A percentile compares a stretch with the other conserved stretches of the same genome.
Conservation (phyloP, 2,797 vertebrate genomes). For the Hippopotamyrus pictus region DNA sequence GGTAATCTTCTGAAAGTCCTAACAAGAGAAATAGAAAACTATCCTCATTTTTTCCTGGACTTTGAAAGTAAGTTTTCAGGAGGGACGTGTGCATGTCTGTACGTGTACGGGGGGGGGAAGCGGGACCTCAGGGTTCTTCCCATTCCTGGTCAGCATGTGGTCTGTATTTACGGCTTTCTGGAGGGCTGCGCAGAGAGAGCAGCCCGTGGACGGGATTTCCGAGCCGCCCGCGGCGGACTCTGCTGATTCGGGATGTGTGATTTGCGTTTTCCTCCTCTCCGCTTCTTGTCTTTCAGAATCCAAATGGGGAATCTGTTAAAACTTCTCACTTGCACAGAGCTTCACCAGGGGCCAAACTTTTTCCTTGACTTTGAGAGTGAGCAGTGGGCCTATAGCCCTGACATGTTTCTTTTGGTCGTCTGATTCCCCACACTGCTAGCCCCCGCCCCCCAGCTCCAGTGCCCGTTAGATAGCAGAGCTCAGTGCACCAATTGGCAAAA, state of each 20-base stretch:
- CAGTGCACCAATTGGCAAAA: background rate
- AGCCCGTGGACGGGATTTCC: background rate
- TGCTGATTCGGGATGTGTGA: background rate
- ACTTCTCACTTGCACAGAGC: slow-evolving; percentile 88
- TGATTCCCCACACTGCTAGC: background rate
- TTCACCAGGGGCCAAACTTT: slow-evolving; percentile 90
- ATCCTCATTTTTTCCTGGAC: slow-evolving; percentile 99
- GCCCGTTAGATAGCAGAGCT: background rate
- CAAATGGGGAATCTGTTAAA: slow-evolving; percentile 89
- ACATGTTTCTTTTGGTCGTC: slow-evolving; percentile 32
- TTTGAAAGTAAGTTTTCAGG: slow-evolving; percentile 97
- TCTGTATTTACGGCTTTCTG: slow-evolving; percentile 19
- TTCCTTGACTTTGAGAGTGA: slow-evolving; percentile 96
- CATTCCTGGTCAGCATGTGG: slow-evolving; percentile 35
- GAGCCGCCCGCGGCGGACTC: background rate
- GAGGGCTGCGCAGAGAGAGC: background rate
- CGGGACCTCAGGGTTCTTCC: slow-evolving; percentile 23
- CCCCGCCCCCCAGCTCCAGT: background rate
- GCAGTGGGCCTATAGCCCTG: slow-evolving; percentile 54
- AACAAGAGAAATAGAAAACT: slow-evolving; percentile 99
- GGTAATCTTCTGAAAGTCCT: slow-evolving; percentile 99
- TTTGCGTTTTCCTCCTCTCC: slow-evolving; percentile 40
- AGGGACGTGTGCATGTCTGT: background rate
- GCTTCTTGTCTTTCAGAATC: slow-evolving; percentile 70
- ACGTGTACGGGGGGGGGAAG: slow-evolving; percentile 15